Conservation (phyloP, 2,797 vertebrate genomes). For the Prionace glauca region DNA sequence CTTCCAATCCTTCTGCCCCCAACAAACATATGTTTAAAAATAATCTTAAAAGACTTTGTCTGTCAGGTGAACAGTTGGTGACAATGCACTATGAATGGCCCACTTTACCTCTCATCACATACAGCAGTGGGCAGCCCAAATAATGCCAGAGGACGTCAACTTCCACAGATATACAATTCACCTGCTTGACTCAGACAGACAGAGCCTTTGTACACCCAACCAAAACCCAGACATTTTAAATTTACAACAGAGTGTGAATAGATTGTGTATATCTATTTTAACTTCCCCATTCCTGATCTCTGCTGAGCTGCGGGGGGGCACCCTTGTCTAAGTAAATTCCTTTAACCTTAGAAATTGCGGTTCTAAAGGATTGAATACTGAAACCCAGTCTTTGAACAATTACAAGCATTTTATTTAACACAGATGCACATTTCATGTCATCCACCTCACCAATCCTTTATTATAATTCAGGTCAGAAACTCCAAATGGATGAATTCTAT, state of each 20-base stretch:
- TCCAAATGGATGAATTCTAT: too few relatives aligned
- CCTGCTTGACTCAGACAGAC: background rate
- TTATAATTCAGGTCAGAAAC: too few relatives aligned
- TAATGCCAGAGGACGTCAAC: background rate
- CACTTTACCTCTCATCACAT: background rate
- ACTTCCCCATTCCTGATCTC: background rate
- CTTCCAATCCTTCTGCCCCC: background rate
- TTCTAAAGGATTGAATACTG: background rate
- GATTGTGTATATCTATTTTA: background rate
- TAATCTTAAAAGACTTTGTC: background rate
- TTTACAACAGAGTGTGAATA: background rate
- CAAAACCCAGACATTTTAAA: background rate
- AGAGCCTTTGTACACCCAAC: background rate
- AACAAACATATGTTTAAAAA: background rate
- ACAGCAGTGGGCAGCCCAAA: background rate
- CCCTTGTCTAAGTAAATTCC: background rate
- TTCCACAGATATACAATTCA: background rate
- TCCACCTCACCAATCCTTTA: background rate
- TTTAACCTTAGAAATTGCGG: background rate
- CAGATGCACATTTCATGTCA: background rate
- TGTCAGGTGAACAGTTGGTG: background rate
- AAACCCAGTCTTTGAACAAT: background rate
- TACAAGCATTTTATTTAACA: background rate
- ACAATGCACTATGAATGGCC: background rate
- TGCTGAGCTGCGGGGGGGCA: background rate